Evolutionary conservation across 2,888 invertebrate species (phyloP).

Genomic region (Axea sp.): DNA sequence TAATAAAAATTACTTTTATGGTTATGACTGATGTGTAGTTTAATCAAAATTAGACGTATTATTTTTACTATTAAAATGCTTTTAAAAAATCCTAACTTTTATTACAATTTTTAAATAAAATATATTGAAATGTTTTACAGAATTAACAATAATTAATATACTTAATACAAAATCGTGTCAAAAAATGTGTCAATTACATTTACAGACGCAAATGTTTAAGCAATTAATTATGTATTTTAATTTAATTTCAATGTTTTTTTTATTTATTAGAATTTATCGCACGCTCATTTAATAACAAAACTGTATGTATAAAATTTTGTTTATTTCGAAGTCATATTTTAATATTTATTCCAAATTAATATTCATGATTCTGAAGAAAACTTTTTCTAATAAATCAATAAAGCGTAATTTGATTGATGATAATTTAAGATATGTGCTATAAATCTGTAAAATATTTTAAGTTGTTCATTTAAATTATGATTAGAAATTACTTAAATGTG

Average conservation of each 20-base stretch:
- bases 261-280: not conserved
- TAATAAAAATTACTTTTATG: too few species aligned
- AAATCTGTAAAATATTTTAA: constrained; percentile 35
- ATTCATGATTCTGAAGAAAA: constrained; percentile 19
- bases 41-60: too few species aligned
- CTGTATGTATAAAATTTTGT: not conserved
- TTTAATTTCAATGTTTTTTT: not conserved
- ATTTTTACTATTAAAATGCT: too few species aligned
- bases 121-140: too few species aligned
- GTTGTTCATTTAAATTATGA: not conserved
- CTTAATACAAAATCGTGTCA: too few species aligned
- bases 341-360: constrained; percentile 15
- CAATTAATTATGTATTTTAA: too few species aligned
- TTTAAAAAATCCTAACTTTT: too few species aligned
- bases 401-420: constrained; percentile 32
- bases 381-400: constrained; percentile 40
- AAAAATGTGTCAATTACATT: too few species aligned
- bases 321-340: not conserved
- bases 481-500: constrained; percentile 1
- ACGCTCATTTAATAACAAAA: not conserved
- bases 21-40: too few species aligned
- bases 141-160: too few species aligned
- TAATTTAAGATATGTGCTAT: constrained; percentile 22
- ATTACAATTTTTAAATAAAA: too few species aligned
- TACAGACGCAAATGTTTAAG: too few species aligned